These are phyloP conservation scores for Hydractinia echinata DNA, from an alignment of 30 jellyfish, hydroid and myxozoan species.

Conservation along the genomic window DNA sequence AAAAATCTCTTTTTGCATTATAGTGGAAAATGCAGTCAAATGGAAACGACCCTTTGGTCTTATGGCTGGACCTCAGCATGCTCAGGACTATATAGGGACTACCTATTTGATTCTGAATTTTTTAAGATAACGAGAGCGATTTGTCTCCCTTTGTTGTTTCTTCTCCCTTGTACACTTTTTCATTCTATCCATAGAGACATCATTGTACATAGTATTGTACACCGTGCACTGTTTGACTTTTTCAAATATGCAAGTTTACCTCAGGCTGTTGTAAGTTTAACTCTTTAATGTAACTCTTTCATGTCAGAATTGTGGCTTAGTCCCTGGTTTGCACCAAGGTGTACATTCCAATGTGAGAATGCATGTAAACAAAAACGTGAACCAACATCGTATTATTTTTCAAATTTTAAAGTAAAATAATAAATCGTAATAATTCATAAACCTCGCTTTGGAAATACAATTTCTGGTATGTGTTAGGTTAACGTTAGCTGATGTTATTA, in stretches of 20 bases:
- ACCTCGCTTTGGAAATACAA: too few species aligned
- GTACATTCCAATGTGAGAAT: too few species aligned
- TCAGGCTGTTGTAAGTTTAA: slow-evolving; percentile 14
- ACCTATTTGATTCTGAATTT: neutral
- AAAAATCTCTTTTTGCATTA: too few species aligned
- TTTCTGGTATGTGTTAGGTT: too few species aligned
- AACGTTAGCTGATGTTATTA: too few species aligned
- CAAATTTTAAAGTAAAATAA: too few species aligned
- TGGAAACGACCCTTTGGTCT: neutral
- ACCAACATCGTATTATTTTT: too few species aligned
- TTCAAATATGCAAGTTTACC: slow-evolving; percentile 46
- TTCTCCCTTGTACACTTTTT: neutral
- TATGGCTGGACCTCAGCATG: neutral
- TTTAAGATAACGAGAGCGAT: neutral
- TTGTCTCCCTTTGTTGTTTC: neutral
- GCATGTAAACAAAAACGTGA: neutral
- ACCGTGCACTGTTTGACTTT: slow-evolving; percentile 58
- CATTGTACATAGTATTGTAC: slow-evolving; percentile 51
- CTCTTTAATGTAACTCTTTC: neutral
- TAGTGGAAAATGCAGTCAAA: too few species aligned
- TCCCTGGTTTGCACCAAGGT: neutral
- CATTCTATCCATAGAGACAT: slow-evolving; percentile 46
- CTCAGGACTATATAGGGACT: too few species aligned
- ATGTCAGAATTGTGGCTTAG: neutral
- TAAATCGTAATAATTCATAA: too few species aligned